Evolutionary conservation across 53 echinoderm and acorn worm genomes (phyloP).

Genomic region (Pentamera pediparva): DNA sequence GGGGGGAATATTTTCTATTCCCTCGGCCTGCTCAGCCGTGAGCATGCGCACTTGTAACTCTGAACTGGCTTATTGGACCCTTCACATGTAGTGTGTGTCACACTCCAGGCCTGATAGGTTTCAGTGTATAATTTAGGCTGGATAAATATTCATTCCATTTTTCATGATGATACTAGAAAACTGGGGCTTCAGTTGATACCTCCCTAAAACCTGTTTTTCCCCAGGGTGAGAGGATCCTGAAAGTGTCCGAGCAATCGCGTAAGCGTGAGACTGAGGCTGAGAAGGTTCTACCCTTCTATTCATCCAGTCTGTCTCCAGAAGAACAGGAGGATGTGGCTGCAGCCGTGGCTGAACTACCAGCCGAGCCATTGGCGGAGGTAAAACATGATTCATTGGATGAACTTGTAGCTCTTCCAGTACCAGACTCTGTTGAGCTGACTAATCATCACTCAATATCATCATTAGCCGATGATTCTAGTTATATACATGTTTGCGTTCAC

Average conservation of each 20-base stretch:
- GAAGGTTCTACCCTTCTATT: slow-evolving; percentile 97
- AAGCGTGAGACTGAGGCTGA: slow-evolving; percentile 95
- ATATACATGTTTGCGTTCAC: too few relatives aligned
- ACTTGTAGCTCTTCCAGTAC: background rate
- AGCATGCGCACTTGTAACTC: too few relatives aligned
- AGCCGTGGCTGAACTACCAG: slow-evolving; percentile 89
- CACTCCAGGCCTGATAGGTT: too few relatives aligned
- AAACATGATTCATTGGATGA: background rate
- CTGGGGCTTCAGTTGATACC: background rate
- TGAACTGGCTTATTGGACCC: too few relatives aligned
- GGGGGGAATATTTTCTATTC: too few relatives aligned
- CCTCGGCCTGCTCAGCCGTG: too few relatives aligned
- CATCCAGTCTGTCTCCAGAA: slow-evolving; percentile 78
- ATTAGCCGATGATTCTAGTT: too few relatives aligned
- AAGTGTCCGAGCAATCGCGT: slow-evolving; percentile 79
- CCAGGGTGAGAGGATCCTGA: slow-evolving; percentile 96
- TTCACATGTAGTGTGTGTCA: too few relatives aligned
- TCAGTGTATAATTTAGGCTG: background rate
- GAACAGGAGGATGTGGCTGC: slow-evolving; percentile 93
- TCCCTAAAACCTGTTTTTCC: background rate
- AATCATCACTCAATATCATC: too few relatives aligned
- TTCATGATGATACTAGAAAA: background rate
- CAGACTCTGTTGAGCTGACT: too few relatives aligned
- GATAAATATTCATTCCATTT: background rate
- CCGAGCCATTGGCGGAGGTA: slow-evolving; percentile 96